Evolutionary conservation across 2,113 vertebrate species (phyloP), one percentile per base, ranked within the genome.

Genomic region (Ornithorhynchus anatinus): DNA sequence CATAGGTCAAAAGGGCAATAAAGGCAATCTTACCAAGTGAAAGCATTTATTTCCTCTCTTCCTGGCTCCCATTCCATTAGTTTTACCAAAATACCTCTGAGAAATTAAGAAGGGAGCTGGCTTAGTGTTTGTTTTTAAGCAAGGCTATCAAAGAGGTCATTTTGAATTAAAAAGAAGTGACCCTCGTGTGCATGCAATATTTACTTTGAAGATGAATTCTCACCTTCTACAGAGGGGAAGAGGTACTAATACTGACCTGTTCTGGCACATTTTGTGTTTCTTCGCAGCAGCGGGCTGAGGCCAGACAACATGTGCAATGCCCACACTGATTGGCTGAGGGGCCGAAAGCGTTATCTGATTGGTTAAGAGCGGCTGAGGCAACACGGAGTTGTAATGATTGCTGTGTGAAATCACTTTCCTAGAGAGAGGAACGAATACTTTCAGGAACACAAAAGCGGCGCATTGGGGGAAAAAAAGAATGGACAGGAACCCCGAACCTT

Each of bases 251-350:
- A 92, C 93, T 43, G 43, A 99, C 97, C 98, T 99, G 94, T 96
- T 98, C 75, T 91, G 91, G 89, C 95, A 97, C 53, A 94, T 92
- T 88, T 95, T 97, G 77, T 94, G 95, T 89, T 96, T 95, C 89
- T 97, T 98, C 84, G 95, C 94, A 84, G 95, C 89, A 75, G 95
- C 91, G 76, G 93, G 96, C 86, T 98, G 98, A 56, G 97, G 96
- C 97, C 98, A 99, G 82, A 99, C 94, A 63, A 99, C 96, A 27
- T 98, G 98, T 87, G 98, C 96, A 72, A 99, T 97, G 87, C 98
- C 97, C 93, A 99, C 95, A 56, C 95, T 99, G 85, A 99, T 95
- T 65, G 98, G 97, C 90, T 99, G 97, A 80, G 97, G 95, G 81
- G 95, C 96, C 33, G 98, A 96, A 85, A 99, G 89, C 79, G 96